Conservation (phyloP, 2,113 vertebrate species). For the Centropus bengalensis region DNA sequence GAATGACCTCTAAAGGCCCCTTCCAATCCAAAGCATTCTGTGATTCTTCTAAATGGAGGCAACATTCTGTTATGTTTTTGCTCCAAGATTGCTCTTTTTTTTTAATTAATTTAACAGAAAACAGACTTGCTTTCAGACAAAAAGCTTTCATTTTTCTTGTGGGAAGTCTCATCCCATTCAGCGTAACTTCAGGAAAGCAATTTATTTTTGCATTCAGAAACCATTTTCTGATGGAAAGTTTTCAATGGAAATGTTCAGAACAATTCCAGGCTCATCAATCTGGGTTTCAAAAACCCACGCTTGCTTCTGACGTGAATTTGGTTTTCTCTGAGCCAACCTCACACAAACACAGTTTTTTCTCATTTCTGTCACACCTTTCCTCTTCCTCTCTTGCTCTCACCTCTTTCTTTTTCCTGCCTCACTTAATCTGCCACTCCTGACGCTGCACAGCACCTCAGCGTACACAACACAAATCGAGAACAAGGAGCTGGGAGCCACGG, state of each 20-base stretch:
- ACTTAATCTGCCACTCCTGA: not conserved
- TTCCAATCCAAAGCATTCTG: no score
- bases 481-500: not conserved
- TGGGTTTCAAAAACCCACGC: not conserved
- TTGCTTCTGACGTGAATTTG: not conserved
- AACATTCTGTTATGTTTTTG: not conserved
- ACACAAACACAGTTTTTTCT: not conserved
- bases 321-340: not conserved
- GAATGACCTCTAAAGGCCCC: no score
- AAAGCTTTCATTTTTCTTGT: not conserved
- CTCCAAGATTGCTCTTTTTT: not conserved
- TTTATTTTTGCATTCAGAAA: not conserved
- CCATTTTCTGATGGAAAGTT: not conserved
- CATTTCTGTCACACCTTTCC: not conserved
- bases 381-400: not conserved
- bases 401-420: not conserved
- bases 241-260: not conserved
- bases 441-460: not conserved
- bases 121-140: not conserved
- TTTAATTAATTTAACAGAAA: not conserved
- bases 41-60: not conserved
- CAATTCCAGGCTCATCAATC: not conserved
- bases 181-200: not conserved
- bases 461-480: not conserved
- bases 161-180: not conserved